Evolutionary conservation across 2,888 invertebrate species (phyloP), one percentile per base, ranked within the genome.

Genomic region (Conchocele bisecta): DNA sequence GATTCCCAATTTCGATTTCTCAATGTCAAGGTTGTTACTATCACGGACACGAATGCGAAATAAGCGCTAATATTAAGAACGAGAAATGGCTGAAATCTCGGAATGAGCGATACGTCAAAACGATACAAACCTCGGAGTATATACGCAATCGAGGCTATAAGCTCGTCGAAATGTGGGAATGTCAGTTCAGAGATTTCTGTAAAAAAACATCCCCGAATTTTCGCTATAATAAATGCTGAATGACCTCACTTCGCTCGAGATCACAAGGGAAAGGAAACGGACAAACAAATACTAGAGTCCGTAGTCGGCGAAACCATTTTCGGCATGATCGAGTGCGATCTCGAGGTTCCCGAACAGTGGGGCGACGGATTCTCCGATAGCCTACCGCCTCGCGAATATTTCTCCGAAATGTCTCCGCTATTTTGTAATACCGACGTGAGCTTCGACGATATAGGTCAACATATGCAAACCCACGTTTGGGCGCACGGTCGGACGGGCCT

Each of bases 391-490:
- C 17, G 31, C 33, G 39, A 56, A 20, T 56, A 56, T 28, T 56
- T 56, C 24, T 11, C 11, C 9, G 56, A 56, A 39, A 56, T 56
- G 56, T 56, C 41, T n/a, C 53, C 53, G 17, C 13, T 39, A n/a
- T 56, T 56, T 26, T 39, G 56, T 28, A 56, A 56, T 24, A 56
- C 41, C n/a, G 56, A 56, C 9, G 56, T 56, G 11, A 11, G 20
- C 15, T 56, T 56, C 56, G 56, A 56, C 56, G n/a, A 56, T 56
- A 56, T 39, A 24, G 56, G 41, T 2, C 41, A 56, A n/a, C 56
- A 64, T n/a, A 64, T 56, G 56, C 64, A 56, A 33, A 50, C 39
- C 13, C 57, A 56, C 29, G 48, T 51, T 37, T 17, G 46, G 42
- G 17, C 51, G 22, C 41, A 26, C 48, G 15, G 17, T 53, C 46